A percentile compares a stretch with the other conserved stretches of the same genome.
Conservation (phyloP, 2,797 vertebrate species). For the Leontocebus nigricollis region DNA sequence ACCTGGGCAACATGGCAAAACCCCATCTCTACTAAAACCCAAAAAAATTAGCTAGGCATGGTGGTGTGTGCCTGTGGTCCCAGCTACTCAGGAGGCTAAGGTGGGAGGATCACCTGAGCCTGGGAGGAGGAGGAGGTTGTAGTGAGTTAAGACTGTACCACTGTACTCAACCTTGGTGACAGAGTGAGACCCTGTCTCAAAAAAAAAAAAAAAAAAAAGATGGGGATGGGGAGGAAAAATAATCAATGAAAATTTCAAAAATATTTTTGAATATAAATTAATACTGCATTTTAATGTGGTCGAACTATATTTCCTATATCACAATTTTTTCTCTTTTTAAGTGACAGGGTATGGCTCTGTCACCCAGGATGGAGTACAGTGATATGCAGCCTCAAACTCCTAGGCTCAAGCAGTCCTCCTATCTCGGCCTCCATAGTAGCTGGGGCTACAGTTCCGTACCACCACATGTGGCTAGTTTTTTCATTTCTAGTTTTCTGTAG, state of each 20-base stretch:
- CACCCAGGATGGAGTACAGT: not conserved
- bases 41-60: not conserved
- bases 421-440: not conserved
- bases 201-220: too few species aligned
- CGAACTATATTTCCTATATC: not conserved
- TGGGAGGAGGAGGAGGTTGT: not conserved
- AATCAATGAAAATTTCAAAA: not conserved
- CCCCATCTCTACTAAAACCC: too few species aligned
- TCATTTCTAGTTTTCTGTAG: not conserved
- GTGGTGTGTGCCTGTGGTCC: not conserved
- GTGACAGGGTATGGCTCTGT: too few species aligned
- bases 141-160: not conserved
- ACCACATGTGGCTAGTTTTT: not conserved
- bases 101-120: not conserved
- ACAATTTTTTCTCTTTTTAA: not conserved
- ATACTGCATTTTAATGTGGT: not conserved
- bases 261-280: constrained; percentile 25
- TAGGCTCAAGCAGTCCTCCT: not conserved
- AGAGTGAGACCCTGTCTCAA: not conserved
- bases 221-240: not conserved
- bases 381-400: not conserved
- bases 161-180: not conserved
- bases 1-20: not conserved
- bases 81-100: not conserved
- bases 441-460: not conserved